phyloP scores from a whole-genome alignment of 2,888 invertebrate genomes.

The Mantis religiosa region DNA sequence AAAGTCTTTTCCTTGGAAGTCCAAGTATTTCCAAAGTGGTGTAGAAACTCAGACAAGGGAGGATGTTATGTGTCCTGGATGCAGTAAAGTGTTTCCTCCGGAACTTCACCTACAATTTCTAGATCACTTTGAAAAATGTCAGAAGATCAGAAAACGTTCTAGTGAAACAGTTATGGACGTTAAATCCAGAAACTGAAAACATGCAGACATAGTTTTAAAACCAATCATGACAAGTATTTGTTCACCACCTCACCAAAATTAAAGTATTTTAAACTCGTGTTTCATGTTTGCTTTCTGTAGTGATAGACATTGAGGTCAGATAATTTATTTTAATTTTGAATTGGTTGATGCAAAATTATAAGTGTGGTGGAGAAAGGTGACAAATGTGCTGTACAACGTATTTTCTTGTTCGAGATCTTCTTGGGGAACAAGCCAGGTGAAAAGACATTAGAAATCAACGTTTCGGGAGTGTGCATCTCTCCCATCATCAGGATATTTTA shows the following conservation, averaged over 20 bases:
- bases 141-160: slow-evolving; percentile 12
- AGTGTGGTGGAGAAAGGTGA: no score
- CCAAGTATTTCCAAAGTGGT: slow-evolving; percentile 30
- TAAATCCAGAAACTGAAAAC: background rate
- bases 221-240: background rate
- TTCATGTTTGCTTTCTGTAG: no score
- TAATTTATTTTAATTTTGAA: no score
- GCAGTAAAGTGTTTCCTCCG: slow-evolving; percentile 37
- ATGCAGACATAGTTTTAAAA: background rate
- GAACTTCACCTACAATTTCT: slow-evolving; percentile 37
- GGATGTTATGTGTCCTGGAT: slow-evolving; percentile 38
- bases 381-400: no score
- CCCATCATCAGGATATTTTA: no score
- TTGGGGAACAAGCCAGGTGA: no score
- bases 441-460: no score
- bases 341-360: no score
- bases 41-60: slow-evolving; percentile 34
- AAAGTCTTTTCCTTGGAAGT: slow-evolving; percentile 1
- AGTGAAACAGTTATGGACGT: background rate
- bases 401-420: no score
- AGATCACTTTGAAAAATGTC: slow-evolving; percentile 39
- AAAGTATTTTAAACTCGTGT: background rate
- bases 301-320: no score
- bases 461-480: no score
- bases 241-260: background rate